Base-by-base conservation (phyloP, 2,888 invertebrate species). In the Aspidiotus destructor region DNA sequence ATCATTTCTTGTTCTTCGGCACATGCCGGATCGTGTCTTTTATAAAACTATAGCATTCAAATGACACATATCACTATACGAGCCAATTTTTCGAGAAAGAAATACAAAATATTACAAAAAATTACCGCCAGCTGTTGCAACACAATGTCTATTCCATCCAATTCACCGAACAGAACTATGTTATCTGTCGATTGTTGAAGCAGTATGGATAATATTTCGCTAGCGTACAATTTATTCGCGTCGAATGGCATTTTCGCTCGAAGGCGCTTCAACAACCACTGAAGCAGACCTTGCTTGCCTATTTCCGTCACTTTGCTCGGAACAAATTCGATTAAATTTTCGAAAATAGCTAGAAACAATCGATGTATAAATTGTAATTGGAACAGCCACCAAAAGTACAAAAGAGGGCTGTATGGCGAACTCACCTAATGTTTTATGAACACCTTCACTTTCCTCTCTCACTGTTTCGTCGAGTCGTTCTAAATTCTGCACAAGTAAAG, bases 1-100 rank as follows among this genome's bases (percentile, higher is more conserved):
- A 99, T 98, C 75, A 93, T 88, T 79, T 99, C 99, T 74, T 92
- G 88, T 77, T 99, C 99, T 78, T 98, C 98, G 3, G 87, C 85
- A 68, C 87, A 86, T 65, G 82, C 81, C 0, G 97, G 97, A 80
- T 97, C 96, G 76, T 96, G 94, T 15, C 94, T 82, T 78, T 97
- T 97, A 79, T 94, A 97, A 75, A 88, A 88, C 88, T 89, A 41
- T n/a, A 57, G 7, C 57, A 57, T 2, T 17, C 10, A 57, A 3
- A 10, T n/a, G 11, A 7, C n/a, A 57, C 2, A n/a, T 7, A 57
- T 10, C 7, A 57, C 15, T n/a, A 16, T 5, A 5, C 13, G 5
- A 55, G 3, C 15, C 55, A 55, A 55, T 3, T 11, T 15, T 10
- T 28, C 54, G 3, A 40, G n/a, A 15, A 28, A 53, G 15, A 63